These are phyloP conservation scores for Drosophila obscura DNA, from an alignment of 1,140 invertebrate species.

Conservation along the genomic window DNA sequence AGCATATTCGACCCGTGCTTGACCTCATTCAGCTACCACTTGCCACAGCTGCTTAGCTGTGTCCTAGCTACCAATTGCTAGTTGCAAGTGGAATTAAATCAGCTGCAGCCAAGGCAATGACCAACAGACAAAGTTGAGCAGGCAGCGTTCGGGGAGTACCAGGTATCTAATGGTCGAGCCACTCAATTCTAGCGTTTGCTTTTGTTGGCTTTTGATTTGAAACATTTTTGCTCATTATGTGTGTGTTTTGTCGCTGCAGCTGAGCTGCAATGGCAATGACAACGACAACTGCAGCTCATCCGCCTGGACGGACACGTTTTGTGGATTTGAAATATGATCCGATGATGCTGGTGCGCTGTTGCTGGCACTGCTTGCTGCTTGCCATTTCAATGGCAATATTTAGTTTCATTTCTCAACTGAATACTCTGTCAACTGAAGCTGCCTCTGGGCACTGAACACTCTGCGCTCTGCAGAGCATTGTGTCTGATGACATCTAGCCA, in stretches of 20 bases:
- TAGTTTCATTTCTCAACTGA: constrained; percentile 57
- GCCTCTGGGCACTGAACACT: constrained; percentile 2
- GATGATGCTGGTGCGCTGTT: constrained; percentile 1
- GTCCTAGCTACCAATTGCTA: too few relatives aligned
- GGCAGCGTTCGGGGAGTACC: too few relatives aligned
- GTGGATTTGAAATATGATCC: constrained; percentile 49
- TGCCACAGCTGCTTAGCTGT: too few relatives aligned
- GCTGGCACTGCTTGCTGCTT: not conserved
- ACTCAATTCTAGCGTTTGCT: not conserved
- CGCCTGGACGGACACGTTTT: constrained; percentile 26
- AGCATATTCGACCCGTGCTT: too few relatives aligned
- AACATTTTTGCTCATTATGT: constrained; percentile 57
- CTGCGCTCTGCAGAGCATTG: constrained; percentile 17
- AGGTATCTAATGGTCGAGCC: too few relatives aligned
- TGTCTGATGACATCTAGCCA: constrained; percentile 35
- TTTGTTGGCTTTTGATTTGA: constrained; percentile 26
- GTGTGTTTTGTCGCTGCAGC: constrained; percentile 2
- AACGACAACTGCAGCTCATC: constrained; percentile 10
- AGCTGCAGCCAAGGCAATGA: too few relatives aligned
- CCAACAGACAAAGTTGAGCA: too few relatives aligned
- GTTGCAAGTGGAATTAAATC: too few relatives aligned
- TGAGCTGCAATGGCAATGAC: constrained; percentile 2
- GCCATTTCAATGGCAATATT: constrained; percentile 14
- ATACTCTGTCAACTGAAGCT: constrained; percentile 36
- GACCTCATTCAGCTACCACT: too few relatives aligned